Evolutionary conservation across 2,888 invertebrate species (phyloP), one percentile per base, ranked within the genome.

Genomic region (Conops quadrifasciatus): DNA sequence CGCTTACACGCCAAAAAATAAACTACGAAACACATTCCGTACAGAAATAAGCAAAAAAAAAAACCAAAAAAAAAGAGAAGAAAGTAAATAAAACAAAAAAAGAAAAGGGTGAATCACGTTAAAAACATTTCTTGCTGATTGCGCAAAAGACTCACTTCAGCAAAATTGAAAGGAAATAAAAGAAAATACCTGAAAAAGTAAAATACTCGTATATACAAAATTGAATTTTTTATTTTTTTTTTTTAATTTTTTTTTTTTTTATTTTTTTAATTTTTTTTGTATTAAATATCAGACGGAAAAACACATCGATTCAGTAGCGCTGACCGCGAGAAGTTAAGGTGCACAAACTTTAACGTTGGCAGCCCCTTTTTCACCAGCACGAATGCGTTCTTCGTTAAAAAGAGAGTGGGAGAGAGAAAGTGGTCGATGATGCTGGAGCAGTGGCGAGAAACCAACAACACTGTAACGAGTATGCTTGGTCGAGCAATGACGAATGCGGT

Each of bases 251-350:
- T 58, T 58, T 58, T 49, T 49, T 4, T 11, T 49, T 49, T 49
- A 3, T 49, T 49, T 58, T 58, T 36, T 36, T 36, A 36, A 36
- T n/a, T n/a, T n/a, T n/a, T n/a, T n/a, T n/a, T n/a, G n/a, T n/a
- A n/a, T n/a, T 53, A 53, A 53, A 53, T 53, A 28, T 26, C 26
- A 24, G 26, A 3, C 26, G 49, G 5, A 58, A 58, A 43, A 36
- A 64, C 26, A 53, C 60, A 36, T 51, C 60, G 59, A 68, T 68
- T 68, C 60, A 68, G 60, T 60, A 49, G 51, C 4, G 9, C 59
- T 59, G 68, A 68, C 68, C 68, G 43, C 59, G 47, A 47, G 60
- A 59, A n/a, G 51, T 24, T 9, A 49, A 68, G 60, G 68, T 59
- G 60, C 30, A 30, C 60, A 68, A 68, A 4, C 4, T 36, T 36